These are phyloP conservation scores for Barypeithes pellucidus DNA, from an alignment of 2,888 invertebrate genomes.

Conservation along the genomic window DNA sequence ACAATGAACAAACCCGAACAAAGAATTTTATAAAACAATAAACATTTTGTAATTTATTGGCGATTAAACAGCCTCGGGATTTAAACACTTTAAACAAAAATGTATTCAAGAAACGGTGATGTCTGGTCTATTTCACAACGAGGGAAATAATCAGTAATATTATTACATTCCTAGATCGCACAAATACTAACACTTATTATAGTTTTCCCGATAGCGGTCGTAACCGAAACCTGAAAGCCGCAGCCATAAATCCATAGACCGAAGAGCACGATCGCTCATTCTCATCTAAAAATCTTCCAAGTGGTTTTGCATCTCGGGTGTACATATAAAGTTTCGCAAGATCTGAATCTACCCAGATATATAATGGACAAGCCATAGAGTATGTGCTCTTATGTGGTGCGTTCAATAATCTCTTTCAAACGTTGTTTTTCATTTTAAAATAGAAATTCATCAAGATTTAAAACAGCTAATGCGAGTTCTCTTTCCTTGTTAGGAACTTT, in stretches of 20 bases:
- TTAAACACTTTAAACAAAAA: too few species aligned
- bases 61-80: too few species aligned
- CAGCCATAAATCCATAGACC: conserved; percentile 50
- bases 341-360: conserved; percentile 52
- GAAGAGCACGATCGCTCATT: conserved; percentile 47
- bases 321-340: conserved; percentile 54
- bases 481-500: too few species aligned
- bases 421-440: too few species aligned
- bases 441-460: too few species aligned
- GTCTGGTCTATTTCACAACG: too few species aligned
- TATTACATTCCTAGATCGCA: background rate
- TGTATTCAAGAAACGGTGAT: too few species aligned
- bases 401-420: conserved; percentile 25
- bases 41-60: too few species aligned
- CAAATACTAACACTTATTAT: conserved; percentile 1
- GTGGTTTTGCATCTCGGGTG: conserved; percentile 54
- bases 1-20: too few species aligned
- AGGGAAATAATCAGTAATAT: too few species aligned
- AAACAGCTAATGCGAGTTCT: too few species aligned
- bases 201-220: conserved; percentile 1
- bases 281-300: conserved; percentile 54
- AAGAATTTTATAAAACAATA: too few species aligned
- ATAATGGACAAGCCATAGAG: conserved; percentile 38
- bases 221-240: conserved; percentile 43
- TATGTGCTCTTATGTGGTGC: conserved; percentile 38